Evolutionary conservation across 2,888 invertebrate genomes (phyloP).

Genomic region (Linyphia triangularis): DNA sequence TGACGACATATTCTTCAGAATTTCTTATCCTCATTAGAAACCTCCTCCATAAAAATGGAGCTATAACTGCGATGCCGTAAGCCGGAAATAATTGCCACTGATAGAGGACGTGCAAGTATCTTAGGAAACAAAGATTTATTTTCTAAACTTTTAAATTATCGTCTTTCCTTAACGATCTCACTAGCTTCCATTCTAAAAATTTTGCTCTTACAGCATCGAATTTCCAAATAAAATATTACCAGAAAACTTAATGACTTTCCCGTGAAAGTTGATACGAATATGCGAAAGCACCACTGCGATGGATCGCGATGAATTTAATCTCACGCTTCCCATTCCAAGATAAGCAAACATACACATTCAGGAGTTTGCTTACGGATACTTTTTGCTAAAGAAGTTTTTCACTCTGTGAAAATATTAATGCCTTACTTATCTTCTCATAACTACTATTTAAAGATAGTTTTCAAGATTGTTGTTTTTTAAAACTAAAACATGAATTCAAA

Average conservation of each 20-base stretch:
- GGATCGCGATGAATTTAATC: not conserved
- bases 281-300: not conserved
- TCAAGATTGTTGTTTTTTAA: too few relatives aligned
- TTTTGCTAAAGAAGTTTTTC: too few relatives aligned
- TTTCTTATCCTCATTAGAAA: not conserved
- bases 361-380: too few relatives aligned
- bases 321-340: not conserved
- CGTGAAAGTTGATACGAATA: not conserved
- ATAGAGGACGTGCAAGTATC: not conserved
- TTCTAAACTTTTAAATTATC: slow-evolving; percentile 3
- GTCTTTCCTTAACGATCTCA: not conserved
- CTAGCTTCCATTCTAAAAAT: not conserved
- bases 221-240: not conserved
- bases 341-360: not conserved
- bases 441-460: too few relatives aligned
- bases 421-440: too few relatives aligned
- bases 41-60: not conserved
- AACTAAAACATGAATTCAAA: too few relatives aligned
- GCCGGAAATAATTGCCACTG: not conserved
- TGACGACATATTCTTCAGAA: not conserved
- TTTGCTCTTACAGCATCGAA: not conserved
- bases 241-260: not conserved
- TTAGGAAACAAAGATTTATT: not conserved
- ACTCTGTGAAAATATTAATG: too few relatives aligned
- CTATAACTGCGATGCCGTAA: not conserved